phyloP scores from a whole-genome alignment of 2,888 invertebrate species.

The Sphaerophoria taeniata region DNA sequence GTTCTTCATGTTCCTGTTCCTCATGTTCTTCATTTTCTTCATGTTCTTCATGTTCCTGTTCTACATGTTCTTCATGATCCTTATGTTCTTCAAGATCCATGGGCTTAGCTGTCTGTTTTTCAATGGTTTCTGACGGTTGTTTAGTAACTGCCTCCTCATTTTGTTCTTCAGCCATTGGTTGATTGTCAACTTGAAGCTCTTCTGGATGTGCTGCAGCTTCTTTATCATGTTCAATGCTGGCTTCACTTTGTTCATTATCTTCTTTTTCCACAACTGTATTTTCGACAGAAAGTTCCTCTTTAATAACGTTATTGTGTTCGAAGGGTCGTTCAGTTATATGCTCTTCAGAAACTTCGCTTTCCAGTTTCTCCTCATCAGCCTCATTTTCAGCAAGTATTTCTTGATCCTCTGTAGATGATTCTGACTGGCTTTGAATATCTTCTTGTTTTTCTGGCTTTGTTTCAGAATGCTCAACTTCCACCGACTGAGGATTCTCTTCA shows the following conservation, averaged over 20 bases:
- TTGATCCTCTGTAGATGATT: background rate
- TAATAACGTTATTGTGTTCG: background rate
- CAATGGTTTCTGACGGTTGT: background rate
- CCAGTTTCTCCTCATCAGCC: constrained; percentile 1
- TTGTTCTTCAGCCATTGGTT: background rate
- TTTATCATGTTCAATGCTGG: too few species aligned
- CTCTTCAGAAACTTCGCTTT: background rate
- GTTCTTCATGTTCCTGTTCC: too few species aligned
- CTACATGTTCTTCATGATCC: too few species aligned
- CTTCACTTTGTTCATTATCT: background rate
- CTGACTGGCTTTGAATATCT: constrained; percentile 27
- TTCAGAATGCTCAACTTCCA: constrained; percentile 7
- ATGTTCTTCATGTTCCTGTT: too few species aligned
- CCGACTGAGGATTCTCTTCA: constrained; percentile 15
- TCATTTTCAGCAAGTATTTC: background rate
- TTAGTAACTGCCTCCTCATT: background rate
- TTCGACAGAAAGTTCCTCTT: background rate
- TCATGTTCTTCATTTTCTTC: too few species aligned
- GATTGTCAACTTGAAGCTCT: too few species aligned
- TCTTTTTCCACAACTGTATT: background rate
- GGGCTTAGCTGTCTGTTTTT: too few species aligned
- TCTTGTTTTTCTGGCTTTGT: constrained; percentile 11
- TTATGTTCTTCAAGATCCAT: too few species aligned
- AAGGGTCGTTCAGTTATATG: background rate
- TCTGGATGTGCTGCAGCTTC: too few species aligned